These are phyloP conservation scores for Microchirus variegatus DNA, from an alignment of 2,797 vertebrate genomes.

Conservation along the genomic window DNA sequence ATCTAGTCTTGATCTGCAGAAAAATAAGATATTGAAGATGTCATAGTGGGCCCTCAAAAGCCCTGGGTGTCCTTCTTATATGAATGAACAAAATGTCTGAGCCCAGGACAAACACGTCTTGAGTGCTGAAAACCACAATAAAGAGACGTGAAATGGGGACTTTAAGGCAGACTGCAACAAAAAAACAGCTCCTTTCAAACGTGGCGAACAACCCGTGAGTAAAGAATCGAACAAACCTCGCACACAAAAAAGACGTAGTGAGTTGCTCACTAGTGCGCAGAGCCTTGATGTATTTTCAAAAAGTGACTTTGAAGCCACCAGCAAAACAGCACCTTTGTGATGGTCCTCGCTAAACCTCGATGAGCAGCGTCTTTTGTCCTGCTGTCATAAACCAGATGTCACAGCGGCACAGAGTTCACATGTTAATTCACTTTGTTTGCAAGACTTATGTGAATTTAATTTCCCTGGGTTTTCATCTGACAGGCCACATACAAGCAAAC, in stretches of 20 bases:
- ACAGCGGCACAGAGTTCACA: too few species aligned
- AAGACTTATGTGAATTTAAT: too few species aligned
- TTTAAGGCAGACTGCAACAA: slow-evolving; percentile 51
- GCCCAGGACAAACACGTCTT: slow-evolving; percentile 63
- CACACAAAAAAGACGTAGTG: slow-evolving; percentile 36
- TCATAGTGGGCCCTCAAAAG: slow-evolving; percentile 42
- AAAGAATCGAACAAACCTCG: slow-evolving; percentile 36
- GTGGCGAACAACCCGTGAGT: slow-evolving; percentile 56
- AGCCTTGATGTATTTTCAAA: slow-evolving; percentile 35
- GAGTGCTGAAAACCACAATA: slow-evolving; percentile 57
- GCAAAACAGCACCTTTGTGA: background rate
- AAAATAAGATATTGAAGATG: slow-evolving; percentile 36
- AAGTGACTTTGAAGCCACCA: slow-evolving; percentile 26
- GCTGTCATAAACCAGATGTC: too few species aligned
- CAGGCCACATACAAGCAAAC: background rate
- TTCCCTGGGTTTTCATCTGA: slow-evolving; percentile 3
- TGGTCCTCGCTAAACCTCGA: too few species aligned
- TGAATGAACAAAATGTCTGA: slow-evolving; percentile 51
- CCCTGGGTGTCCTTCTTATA: slow-evolving; percentile 50
- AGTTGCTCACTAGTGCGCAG: slow-evolving; percentile 11
- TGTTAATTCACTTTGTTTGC: too few species aligned
- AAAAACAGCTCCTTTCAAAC: slow-evolving; percentile 52
- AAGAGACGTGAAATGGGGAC: slow-evolving; percentile 60
- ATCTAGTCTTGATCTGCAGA: slow-evolving; percentile 55
- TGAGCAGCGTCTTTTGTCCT: too few species aligned